phyloP scores from a whole-genome alignment of 2,797 vertebrate genomes.

The Amazona finschi region DNA sequence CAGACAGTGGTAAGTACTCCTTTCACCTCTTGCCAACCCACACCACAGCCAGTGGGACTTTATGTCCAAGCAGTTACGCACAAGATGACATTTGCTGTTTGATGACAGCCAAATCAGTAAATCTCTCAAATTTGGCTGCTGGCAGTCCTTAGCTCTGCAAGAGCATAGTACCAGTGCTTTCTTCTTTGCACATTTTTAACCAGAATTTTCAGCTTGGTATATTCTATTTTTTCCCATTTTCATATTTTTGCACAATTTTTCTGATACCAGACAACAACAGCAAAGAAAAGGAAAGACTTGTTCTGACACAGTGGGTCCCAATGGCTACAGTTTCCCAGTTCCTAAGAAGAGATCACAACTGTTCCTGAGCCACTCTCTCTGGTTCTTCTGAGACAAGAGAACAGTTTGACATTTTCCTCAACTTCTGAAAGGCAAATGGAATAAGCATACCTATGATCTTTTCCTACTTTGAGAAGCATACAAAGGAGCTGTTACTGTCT shows the following conservation, averaged over 20 bases:
- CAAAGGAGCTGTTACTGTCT: neutral
- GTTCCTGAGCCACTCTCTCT: neutral
- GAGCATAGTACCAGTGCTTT: neutral
- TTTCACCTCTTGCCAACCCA: neutral
- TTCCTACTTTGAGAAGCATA: neutral
- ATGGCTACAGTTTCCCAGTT: neutral
- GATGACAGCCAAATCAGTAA: neutral
- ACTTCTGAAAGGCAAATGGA: neutral
- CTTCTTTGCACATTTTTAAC: neutral
- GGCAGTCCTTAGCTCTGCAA: neutral
- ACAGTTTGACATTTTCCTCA: neutral
- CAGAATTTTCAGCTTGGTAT: neutral
- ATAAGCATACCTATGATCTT: neutral
- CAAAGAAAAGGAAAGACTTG: neutral
- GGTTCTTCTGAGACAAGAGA: neutral
- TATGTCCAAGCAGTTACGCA: neutral
- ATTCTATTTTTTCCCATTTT: neutral
- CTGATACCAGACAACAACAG: neutral
- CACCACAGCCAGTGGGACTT: neutral
- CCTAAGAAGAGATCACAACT: neutral
- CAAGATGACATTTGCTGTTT: neutral
- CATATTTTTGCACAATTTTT: neutral
- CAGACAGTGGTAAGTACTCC: neutral
- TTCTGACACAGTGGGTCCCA: neutral
- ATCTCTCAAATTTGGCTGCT: neutral